Evolutionary conservation across 2,113 vertebrate species (phyloP).

Genomic region (Colius striatus): DNA sequence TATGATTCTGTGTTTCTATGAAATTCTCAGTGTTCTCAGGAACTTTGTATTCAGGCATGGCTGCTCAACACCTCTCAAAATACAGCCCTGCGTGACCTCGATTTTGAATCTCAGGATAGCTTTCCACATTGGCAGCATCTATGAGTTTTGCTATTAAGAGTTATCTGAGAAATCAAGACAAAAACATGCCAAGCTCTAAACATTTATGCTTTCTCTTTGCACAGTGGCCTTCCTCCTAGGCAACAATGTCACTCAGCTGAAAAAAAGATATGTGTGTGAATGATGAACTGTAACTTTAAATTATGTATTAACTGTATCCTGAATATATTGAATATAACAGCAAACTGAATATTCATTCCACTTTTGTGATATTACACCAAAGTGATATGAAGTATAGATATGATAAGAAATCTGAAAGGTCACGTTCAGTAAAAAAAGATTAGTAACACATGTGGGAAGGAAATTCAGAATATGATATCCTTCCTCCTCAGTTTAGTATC

Average conservation of each 20-base stretch:
- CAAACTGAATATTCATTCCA: background rate
- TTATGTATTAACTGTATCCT: background rate
- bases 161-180: background rate
- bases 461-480: background rate
- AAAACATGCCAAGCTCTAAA: background rate
- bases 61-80: background rate
- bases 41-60: background rate
- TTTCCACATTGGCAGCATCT: background rate
- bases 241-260: conserved; percentile 65
- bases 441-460: background rate
- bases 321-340: background rate
- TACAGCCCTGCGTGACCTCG: background rate
- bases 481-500: background rate
- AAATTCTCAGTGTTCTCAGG: background rate
- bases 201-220: background rate
- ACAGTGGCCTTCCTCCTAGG: conserved; percentile 67
- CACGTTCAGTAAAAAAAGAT: background rate
- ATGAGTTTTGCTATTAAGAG: background rate
- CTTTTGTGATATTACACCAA: background rate
- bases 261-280: conserved; percentile 73
- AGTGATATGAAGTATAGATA: background rate
- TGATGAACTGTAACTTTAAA: conserved; percentile 78
- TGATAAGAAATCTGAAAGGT: background rate
- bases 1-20: no score
- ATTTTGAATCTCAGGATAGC: background rate